Conservation (phyloP, 2,797 vertebrate species). For the Tenualosa ilisha region DNA sequence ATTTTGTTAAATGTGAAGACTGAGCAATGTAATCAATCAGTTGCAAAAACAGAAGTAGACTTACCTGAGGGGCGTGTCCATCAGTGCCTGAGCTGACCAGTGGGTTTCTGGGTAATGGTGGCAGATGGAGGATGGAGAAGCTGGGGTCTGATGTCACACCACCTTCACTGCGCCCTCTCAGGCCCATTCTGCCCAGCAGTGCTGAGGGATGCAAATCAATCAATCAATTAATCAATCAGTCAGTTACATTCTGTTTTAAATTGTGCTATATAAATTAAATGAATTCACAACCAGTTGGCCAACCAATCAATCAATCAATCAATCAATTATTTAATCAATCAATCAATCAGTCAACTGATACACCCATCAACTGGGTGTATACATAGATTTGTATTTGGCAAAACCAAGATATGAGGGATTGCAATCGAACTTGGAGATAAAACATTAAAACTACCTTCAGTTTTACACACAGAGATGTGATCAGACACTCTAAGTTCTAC, state of each 20-base stretch:
- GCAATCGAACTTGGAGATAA: too few relatives aligned
- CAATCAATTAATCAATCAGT: neutral
- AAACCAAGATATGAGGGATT: too few relatives aligned
- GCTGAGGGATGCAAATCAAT: slow-evolving; percentile 30
- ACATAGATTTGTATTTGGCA: too few relatives aligned
- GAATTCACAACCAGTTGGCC: neutral
- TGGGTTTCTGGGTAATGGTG: slow-evolving; percentile 59
- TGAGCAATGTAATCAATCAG: too few relatives aligned
- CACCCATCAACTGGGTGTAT: too few relatives aligned
- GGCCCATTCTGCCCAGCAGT: slow-evolving; percentile 47
- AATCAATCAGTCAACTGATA: neutral
- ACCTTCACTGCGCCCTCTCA: slow-evolving; percentile 25
- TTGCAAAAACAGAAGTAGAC: slow-evolving; percentile 37
- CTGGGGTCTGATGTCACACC: slow-evolving; percentile 40
- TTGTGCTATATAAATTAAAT: too few relatives aligned
- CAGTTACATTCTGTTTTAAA: neutral
- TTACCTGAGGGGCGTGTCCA: slow-evolving; percentile 59
- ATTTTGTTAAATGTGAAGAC: too few relatives aligned
- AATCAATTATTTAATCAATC: neutral
- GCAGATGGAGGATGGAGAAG: slow-evolving; percentile 61
- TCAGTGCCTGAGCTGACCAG: slow-evolving; percentile 37
- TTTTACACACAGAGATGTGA: neutral
- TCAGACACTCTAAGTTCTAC: neutral
- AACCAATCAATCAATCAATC: neutral
- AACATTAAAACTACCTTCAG: too few relatives aligned